Evolutionary conservation across 2,113 vertebrate species (phyloP).

Genomic region (human): DNA sequence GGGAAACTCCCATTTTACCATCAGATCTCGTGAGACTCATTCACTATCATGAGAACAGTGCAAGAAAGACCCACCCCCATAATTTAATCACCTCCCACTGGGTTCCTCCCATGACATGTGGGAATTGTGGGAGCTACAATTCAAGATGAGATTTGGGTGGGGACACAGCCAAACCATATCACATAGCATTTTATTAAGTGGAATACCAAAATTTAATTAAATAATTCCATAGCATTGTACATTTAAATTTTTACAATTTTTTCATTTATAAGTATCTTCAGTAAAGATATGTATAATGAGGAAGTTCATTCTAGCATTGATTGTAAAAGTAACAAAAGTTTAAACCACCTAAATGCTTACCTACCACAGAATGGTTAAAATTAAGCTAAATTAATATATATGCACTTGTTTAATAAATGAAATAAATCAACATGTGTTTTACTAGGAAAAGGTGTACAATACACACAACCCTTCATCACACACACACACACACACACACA

Average conservation of each 20-base stretch:
- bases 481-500: not conserved
- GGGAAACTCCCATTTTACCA: too few species aligned
- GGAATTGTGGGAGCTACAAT: too few species aligned
- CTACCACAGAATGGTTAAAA: not conserved
- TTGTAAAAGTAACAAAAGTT: not conserved
- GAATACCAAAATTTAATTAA: not conserved
- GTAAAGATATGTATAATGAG: not conserved
- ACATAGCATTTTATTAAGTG: not conserved
- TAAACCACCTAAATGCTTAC: not conserved
- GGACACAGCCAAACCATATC: too few species aligned
- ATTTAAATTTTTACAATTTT: not conserved
- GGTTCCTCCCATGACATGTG: too few species aligned
- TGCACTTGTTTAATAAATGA: not conserved
- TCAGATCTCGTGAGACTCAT: too few species aligned
- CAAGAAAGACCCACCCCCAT: too few species aligned
- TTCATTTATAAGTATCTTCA: not conserved
- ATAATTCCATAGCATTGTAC: not conserved
- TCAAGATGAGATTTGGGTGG: too few species aligned
- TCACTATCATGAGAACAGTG: too few species aligned
- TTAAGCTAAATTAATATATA: not conserved
- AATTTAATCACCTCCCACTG: too few species aligned
- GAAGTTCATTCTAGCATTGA: not conserved
- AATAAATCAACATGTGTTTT: not conserved
- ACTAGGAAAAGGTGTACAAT: not conserved
- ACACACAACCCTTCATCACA: not conserved